Conservation (phyloP, 2,113 vertebrate genomes). For the Lycaon pictus region DNA sequence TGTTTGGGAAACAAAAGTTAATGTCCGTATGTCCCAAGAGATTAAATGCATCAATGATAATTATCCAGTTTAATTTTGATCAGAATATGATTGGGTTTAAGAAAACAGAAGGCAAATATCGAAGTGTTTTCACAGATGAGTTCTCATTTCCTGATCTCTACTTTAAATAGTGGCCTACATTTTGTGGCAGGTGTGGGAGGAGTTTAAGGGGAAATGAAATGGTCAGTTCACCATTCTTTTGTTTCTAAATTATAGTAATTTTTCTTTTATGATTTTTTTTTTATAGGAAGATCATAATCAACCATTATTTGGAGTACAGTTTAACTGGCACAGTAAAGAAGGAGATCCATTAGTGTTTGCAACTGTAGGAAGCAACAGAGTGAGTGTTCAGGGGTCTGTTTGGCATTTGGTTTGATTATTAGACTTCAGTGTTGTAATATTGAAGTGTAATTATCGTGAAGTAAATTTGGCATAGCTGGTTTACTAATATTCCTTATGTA, state of each 20-base stretch:
- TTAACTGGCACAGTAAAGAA: conserved; percentile 99
- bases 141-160: conserved; percentile 19
- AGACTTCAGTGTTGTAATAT: neutral
- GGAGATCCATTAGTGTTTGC: conserved; percentile 99
- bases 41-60: conserved; percentile 34
- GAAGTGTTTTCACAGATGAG: conserved; percentile 38
- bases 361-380: conserved; percentile 98
- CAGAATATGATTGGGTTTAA: conserved; percentile 11
- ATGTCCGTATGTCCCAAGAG: neutral
- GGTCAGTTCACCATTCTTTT: conserved; percentile 7
- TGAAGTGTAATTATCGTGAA: conserved; percentile 55
- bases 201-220: neutral
- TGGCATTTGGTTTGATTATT: neutral
- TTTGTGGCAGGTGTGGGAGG: neutral
- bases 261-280: conserved; percentile 69
- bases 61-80: conserved; percentile 14
- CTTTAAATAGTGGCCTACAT: neutral
- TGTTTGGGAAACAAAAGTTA: conserved; percentile 20
- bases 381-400: conserved; percentile 82
- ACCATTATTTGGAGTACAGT: conserved; percentile 98
- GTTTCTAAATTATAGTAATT: conserved; percentile 41
- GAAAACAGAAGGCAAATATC: conserved; percentile 25
- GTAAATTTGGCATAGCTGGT: neutral
- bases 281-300: conserved; percentile 97
- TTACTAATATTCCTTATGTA: neutral